These are phyloP conservation scores for Scaptomyza montana DNA, from an alignment of 1,140 invertebrate genomes.

Conservation along the genomic window DNA sequence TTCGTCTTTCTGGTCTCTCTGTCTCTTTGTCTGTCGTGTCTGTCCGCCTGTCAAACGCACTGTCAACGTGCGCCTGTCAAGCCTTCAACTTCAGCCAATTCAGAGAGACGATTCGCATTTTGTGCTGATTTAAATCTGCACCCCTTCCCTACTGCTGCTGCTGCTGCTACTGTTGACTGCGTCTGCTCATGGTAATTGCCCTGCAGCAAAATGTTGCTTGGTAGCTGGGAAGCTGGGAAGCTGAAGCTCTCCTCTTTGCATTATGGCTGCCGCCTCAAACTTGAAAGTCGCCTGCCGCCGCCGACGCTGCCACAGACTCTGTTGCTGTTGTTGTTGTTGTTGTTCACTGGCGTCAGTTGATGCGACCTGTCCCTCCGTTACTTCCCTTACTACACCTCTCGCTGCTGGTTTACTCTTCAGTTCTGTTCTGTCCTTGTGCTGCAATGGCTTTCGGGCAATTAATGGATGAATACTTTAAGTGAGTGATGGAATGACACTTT, in stretches of 20 bases:
- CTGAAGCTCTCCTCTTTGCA: slow-evolving; percentile 72
- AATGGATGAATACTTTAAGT: slow-evolving; percentile 84
- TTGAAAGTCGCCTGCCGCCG: slow-evolving; percentile 65
- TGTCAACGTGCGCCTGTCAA: slow-evolving; percentile 57
- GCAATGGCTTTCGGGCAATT: slow-evolving; percentile 82
- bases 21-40: slow-evolving; percentile 3
- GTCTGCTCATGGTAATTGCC: slow-evolving; percentile 78
- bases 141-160: slow-evolving; percentile 3
- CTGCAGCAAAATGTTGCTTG: slow-evolving; percentile 8
- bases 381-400: background rate
- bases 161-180: slow-evolving; percentile 2
- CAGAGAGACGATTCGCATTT: slow-evolving; percentile 39
- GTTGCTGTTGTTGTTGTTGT: too few relatives aligned
- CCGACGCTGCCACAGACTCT: slow-evolving; percentile 2
- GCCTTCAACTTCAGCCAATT: slow-evolving; percentile 32
- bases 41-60: slow-evolving; percentile 47
- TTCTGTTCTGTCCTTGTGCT: slow-evolving; percentile 28
- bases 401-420: background rate
- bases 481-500: slow-evolving; percentile 84
- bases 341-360: slow-evolving; percentile 64
- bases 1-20: slow-evolving; percentile 19
- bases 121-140: slow-evolving; percentile 77
- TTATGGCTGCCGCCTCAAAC: slow-evolving; percentile 74
- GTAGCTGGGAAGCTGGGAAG: slow-evolving; percentile 30
- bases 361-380: slow-evolving; percentile 48